These are phyloP conservation scores for Agriopis leucophaearia DNA, from an alignment of 2,888 invertebrate species.

Conservation along the genomic window DNA sequence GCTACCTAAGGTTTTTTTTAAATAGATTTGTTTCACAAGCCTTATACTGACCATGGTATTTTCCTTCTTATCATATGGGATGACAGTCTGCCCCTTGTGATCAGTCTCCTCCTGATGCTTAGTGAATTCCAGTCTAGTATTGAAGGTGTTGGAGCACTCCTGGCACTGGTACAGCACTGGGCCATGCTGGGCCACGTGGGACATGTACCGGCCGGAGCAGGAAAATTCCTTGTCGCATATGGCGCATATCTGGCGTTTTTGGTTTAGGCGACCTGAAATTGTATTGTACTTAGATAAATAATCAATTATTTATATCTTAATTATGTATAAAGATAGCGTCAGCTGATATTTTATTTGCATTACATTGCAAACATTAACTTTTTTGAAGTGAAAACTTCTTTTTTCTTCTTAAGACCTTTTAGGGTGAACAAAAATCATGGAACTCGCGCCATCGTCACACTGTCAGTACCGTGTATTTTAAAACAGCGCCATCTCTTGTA, in stretches of 20 bases:
- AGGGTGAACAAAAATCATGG: too few species aligned
- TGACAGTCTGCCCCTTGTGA: conserved; percentile 83
- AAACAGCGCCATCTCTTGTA: too few species aligned
- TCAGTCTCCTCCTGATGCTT: conserved; percentile 85
- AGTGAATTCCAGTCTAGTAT: conserved; percentile 79
- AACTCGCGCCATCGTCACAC: too few species aligned
- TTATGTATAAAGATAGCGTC: too few species aligned
- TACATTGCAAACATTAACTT: too few species aligned
- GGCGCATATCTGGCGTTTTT: conserved; percentile 72
- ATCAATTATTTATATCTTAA: too few species aligned
- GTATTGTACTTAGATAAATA: background rate
- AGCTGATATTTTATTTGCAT: too few species aligned
- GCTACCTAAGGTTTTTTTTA: too few species aligned
- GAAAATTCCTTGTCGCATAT: conserved; percentile 81
- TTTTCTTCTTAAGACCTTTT: too few species aligned
- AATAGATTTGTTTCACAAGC: too few species aligned
- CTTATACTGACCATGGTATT: conserved; percentile 1
- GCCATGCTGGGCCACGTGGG: conserved; percentile 88
- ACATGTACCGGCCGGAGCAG: conserved; percentile 80
- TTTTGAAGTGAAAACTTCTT: too few species aligned
- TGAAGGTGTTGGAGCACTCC: conserved; percentile 79
- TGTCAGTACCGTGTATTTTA: too few species aligned
- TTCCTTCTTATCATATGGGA: conserved; percentile 45
- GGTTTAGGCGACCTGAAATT: conserved; percentile 67
- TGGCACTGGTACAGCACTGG: conserved; percentile 87